Evolutionary conservation across 2,797 vertebrate genomes (phyloP), one percentile per base, ranked within the genome.

Genomic region (Anableps anableps): DNA sequence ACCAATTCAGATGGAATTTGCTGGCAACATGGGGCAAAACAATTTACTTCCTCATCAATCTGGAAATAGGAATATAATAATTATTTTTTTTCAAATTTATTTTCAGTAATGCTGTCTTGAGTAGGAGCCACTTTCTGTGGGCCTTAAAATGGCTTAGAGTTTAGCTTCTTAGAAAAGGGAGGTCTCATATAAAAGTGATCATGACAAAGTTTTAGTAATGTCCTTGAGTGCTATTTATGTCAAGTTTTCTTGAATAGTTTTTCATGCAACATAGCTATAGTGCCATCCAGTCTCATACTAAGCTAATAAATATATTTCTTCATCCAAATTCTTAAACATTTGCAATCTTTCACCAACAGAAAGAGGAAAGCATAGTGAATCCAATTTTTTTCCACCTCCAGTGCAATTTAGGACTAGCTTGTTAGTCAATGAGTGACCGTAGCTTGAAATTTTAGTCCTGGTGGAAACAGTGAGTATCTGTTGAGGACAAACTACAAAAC

Each of bases 401-500:
- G n/a, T 60, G 21, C 36, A 34, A 47, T 58, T 5, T 16, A 47
- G 51, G 10, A 64, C 66, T 64, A 47, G 16, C 41, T 29, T 58
- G 41, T 23, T 5, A 79, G n/a, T 64, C 36, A 78, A 10, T 58
- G 50, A 75, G 26, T 81, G 82, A 89, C 78, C 80, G 31, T 81
- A 71, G 50, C 7, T 71, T 31, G 62, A 41, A 17, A 7, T 62
- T 79, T 48, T 79, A 36, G 36, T 75, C 60, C 21, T 48, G 43
- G 38, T 66, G 50, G 88, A 89, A 90, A 90, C 62, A 80, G n/a
- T 81, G 72, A 86, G 86, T 86, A 85, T 78, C 73, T 47, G 48
- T 79, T 41, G 82, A 64, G 73, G 83, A 73, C 84, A 86, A 88
- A 79, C 89, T 86, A 85, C 41, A 72, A 81, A 87, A 86, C 88